phyloP scores from a whole-genome alignment of 2,797 vertebrate genomes.

The Neosilurus hyrtlii region DNA sequence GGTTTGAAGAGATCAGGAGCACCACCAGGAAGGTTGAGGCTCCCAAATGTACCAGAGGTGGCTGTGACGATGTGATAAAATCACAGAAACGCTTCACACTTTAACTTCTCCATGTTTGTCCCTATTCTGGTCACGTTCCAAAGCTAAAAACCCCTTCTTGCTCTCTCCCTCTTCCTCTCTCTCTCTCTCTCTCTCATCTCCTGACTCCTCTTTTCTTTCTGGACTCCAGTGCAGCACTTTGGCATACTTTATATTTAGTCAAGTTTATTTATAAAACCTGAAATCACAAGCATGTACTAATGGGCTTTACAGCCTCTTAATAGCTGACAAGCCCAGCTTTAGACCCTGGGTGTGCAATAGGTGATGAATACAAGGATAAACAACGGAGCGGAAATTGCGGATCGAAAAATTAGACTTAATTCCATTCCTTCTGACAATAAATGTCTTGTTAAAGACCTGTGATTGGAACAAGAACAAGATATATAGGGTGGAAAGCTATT shows the following conservation, averaged over 20 bases:
- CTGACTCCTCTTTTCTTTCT: constrained; percentile 1
- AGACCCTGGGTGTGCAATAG: constrained; percentile 2
- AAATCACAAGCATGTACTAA: constrained; percentile 22
- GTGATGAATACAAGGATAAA: constrained; percentile 18
- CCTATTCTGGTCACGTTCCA: constrained; percentile 17
- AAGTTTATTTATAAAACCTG: constrained; percentile 31
- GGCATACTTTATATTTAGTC: constrained; percentile 10
- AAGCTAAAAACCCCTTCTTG: background rate
- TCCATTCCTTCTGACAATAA: background rate
- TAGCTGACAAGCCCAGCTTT: background rate
- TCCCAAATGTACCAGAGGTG: no score
- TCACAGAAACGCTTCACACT: background rate
- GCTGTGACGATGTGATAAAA: no score
- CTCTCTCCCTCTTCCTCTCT: background rate
- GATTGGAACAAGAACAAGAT: background rate
- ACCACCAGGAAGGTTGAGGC: no score
- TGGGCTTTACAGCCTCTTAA: constrained; percentile 22
- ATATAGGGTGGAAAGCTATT: background rate
- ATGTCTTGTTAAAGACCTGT: background rate
- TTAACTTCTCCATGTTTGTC: constrained; percentile 28
- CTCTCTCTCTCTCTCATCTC: background rate
- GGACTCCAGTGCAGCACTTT: background rate
- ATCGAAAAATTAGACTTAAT: background rate
- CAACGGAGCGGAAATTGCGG: constrained; percentile 1
- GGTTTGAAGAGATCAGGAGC: no score